A percentile compares a stretch with the other conserved stretches of the same genome.
Conservation (phyloP, 2,888 invertebrate genomes). For the Eupithecia dodoneata region DNA sequence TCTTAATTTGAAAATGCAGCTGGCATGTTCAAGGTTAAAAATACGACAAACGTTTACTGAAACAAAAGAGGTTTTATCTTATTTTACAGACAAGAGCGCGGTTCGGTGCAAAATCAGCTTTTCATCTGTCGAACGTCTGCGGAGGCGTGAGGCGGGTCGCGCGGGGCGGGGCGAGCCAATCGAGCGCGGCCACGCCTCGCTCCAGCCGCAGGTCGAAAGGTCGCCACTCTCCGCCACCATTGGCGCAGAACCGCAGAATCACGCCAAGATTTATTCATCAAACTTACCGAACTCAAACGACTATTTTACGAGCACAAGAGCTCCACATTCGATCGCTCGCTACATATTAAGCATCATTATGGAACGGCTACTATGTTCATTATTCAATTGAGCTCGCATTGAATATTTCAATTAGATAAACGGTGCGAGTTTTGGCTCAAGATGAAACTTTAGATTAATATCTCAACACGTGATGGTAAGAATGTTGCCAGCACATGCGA, state of each 20-base stretch:
- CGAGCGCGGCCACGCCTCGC: conserved; percentile 79
- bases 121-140: conserved; percentile 53
- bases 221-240: conserved; percentile 65
- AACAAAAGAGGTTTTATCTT: conserved; percentile 39
- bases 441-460: conserved; percentile 29
- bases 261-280: conserved; percentile 48
- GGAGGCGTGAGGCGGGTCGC: conserved; percentile 62
- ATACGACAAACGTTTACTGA: conserved; percentile 35
- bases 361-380: conserved; percentile 26
- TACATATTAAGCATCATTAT: conserved; percentile 27
- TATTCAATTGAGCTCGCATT: conserved; percentile 37
- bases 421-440: conserved; percentile 26
- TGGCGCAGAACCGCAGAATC: conserved; percentile 58
- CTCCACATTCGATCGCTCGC: conserved; percentile 20
- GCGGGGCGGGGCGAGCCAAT: conserved; percentile 75
- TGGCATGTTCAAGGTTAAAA: conserved; percentile 9
- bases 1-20: neutral
- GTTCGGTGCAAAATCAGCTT: conserved; percentile 51
- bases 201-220: conserved; percentile 75
- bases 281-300: conserved; percentile 22
- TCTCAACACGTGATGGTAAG: conserved; percentile 25
- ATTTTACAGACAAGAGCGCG: conserved; percentile 46
- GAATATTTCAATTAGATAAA: conserved; percentile 36
- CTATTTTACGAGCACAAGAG: conserved; percentile 23
- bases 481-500: conserved; percentile 57